Evolutionary conservation across 2,113 vertebrate genomes (phyloP).

Genomic region (Salminus brasiliensis): DNA sequence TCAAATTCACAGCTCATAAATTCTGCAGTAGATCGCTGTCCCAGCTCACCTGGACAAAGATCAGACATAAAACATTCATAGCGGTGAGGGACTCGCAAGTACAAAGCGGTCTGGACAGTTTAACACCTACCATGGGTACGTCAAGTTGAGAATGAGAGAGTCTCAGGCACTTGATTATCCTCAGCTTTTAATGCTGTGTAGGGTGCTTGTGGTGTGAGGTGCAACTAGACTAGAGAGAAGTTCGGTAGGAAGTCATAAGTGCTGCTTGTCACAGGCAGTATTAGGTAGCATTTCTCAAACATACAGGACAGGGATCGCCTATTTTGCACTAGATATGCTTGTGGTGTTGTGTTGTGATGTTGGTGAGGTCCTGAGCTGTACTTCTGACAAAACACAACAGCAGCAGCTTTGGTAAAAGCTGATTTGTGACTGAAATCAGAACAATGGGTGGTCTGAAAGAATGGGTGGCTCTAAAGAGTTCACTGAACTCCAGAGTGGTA

Average conservation of each 20-base stretch:
- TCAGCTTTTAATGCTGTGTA: not conserved
- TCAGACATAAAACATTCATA: slow-evolving; percentile 10
- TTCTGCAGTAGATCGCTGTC: slow-evolving; percentile 29
- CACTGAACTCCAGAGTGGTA: too few relatives aligned
- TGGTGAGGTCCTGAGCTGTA: too few relatives aligned
- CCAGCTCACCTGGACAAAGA: slow-evolving; percentile 33
- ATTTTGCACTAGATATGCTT: not conserved
- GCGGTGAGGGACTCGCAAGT: not conserved
- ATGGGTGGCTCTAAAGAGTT: too few relatives aligned
- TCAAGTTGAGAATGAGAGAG: not conserved
- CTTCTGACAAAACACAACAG: too few relatives aligned
- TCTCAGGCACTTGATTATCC: not conserved
- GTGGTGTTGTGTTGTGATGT: too few relatives aligned
- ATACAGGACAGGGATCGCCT: not conserved
- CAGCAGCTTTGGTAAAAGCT: too few relatives aligned
- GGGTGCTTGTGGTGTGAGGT: not conserved
- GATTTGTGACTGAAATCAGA: too few relatives aligned
- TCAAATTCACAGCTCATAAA: slow-evolving; percentile 47
- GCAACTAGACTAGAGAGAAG: not conserved
- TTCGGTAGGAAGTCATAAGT: not conserved
- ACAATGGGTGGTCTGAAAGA: too few relatives aligned
- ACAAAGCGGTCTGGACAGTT: not conserved
- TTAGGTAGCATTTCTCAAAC: not conserved
- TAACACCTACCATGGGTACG: not conserved
- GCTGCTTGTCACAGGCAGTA: not conserved